phyloP scores from a whole-genome alignment of 1,140 invertebrate species.

The Cydia amplana region DNA sequence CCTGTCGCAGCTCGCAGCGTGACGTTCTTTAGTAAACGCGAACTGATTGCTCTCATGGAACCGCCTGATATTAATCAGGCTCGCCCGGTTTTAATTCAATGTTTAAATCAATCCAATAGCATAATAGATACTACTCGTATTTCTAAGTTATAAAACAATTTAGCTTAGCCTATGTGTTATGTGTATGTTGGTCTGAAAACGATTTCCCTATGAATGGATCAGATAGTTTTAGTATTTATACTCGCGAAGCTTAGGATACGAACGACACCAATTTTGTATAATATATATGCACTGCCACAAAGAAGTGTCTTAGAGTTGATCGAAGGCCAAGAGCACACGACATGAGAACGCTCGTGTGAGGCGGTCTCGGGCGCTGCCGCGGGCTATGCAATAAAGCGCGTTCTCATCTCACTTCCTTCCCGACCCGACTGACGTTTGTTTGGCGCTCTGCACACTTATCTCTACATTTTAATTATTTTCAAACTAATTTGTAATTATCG shows the following conservation, averaged over 20 bases:
- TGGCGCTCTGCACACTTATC: too few relatives aligned
- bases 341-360: neutral
- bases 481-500: too few relatives aligned
- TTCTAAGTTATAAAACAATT: neutral
- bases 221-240: neutral
- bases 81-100: too few relatives aligned
- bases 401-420: too few relatives aligned
- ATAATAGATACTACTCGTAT: neutral
- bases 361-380: too few relatives aligned
- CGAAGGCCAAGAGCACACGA: neutral
- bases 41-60: too few relatives aligned
- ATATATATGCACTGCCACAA: neutral
- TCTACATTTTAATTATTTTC: too few relatives aligned
- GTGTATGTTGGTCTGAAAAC: neutral
- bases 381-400: too few relatives aligned
- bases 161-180: constrained; percentile 4
- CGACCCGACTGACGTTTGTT: too few relatives aligned
- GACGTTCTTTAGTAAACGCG: too few relatives aligned
- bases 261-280: neutral
- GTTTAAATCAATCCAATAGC: neutral
- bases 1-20: too few relatives aligned
- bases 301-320: constrained; percentile 5
- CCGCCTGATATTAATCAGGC: too few relatives aligned
- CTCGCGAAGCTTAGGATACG: neutral
- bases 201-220: neutral